A percentile compares a stretch with the other conserved stretches of the same genome.
phyloP scores from a whole-genome alignment of 2,113 vertebrate genomes.

The Strix aluco region DNA sequence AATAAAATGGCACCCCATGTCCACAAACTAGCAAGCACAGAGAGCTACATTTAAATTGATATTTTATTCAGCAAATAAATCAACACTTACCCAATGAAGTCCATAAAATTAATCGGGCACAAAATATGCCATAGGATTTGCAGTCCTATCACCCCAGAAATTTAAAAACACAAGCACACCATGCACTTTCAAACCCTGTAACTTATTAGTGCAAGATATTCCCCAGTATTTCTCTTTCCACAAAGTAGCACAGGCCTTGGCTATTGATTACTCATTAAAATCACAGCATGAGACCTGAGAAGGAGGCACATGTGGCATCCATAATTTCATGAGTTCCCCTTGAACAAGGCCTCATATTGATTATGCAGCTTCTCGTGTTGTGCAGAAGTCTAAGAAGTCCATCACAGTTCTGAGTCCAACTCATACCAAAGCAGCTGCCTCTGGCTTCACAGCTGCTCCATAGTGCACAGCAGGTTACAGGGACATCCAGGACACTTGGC shows the following conservation, averaged over 20 bases:
- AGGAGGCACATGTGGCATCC: background rate
- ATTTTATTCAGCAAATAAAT: conserved; percentile 36
- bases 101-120: conserved; percentile 10
- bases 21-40: background rate
- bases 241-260: background rate
- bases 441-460: background rate
- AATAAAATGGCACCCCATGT: conserved; percentile 38
- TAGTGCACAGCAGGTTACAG: background rate
- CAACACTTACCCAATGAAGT: conserved; percentile 8
- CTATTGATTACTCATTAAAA: conserved; percentile 42
- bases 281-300: background rate
- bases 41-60: conserved; percentile 23
- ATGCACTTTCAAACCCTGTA: background rate
- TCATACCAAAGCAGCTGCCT: background rate
- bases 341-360: background rate
- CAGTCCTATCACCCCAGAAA: background rate
- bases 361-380: background rate
- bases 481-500: background rate
- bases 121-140: conserved; percentile 25
- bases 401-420: background rate
- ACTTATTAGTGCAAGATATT: background rate
- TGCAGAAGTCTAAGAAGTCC: background rate
- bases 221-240: background rate
- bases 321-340: background rate
- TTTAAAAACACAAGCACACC: background rate